Evolutionary conservation across 2,888 invertebrate species (phyloP).

Genomic region (Lamellibrachia satsuma): DNA sequence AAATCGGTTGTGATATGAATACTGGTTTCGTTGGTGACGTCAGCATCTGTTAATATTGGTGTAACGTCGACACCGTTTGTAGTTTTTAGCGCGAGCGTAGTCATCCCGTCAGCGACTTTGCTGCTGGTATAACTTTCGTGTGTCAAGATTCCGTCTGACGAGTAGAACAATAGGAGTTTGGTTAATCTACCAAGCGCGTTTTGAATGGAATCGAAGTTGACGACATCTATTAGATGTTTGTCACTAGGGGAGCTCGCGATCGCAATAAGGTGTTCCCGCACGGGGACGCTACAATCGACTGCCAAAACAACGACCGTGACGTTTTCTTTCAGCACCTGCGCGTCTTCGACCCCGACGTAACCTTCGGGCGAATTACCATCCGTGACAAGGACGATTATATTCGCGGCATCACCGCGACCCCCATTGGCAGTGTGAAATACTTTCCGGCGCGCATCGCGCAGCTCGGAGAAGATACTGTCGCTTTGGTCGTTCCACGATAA

Average conservation of each 20-base stretch:
- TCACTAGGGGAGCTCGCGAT: background rate
- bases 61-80: background rate
- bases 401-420: background rate
- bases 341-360: background rate
- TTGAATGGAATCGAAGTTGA: background rate
- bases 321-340: background rate
- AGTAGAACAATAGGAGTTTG: background rate
- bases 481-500: background rate
- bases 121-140: background rate
- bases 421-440: background rate
- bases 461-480: background rate
- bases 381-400: background rate
- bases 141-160: background rate
- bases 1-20: background rate
- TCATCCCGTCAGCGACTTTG: background rate
- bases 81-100: background rate
- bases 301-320: background rate
- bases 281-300: background rate
- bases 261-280: background rate
- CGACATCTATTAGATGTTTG: background rate
- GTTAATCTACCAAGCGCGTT: background rate
- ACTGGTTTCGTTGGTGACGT: slow-evolving; percentile 3
- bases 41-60: background rate
- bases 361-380: background rate
- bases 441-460: background rate